Percentiles rank a stretch among this genome's conserved stretches.
phyloP scores from a whole-genome alignment of 2,888 invertebrate species.

The Halocaridina rubra region DNA sequence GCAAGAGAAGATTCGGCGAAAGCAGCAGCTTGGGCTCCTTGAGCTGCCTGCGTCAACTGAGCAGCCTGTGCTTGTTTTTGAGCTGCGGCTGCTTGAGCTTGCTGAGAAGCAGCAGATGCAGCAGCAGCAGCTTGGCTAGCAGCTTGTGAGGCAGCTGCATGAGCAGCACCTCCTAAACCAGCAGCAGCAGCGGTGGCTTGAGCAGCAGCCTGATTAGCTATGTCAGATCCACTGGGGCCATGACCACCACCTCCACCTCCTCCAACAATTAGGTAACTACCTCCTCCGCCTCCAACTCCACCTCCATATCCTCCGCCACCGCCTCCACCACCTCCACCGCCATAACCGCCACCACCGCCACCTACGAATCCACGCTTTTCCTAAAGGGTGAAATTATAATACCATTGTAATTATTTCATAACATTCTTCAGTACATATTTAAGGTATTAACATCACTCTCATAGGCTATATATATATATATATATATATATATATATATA shows the following conservation, averaged over 20 bases:
- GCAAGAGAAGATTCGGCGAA: neutral
- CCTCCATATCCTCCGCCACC: neutral
- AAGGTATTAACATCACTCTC: too few species aligned
- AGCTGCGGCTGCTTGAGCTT: neutral
- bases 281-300: neutral
- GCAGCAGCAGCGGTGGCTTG: slow-evolving; percentile 10
- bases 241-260: neutral
- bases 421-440: too few species aligned
- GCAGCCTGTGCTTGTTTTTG: neutral
- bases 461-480: too few species aligned
- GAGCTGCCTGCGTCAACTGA: neutral
- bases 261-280: neutral
- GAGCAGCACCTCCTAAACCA: neutral
- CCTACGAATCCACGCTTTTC: neutral
- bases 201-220: slow-evolving; percentile 12
- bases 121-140: neutral
- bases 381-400: too few species aligned
- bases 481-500: too few species aligned
- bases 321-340: neutral
- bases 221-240: neutral
- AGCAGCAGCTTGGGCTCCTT: neutral
- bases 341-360: neutral
- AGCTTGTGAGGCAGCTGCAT: neutral
- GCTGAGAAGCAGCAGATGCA: neutral
- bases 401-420: too few species aligned